These are phyloP conservation scores for Xestoiulus laeticollis DNA, from an alignment of 2,888 invertebrate species.

Conservation along the genomic window DNA sequence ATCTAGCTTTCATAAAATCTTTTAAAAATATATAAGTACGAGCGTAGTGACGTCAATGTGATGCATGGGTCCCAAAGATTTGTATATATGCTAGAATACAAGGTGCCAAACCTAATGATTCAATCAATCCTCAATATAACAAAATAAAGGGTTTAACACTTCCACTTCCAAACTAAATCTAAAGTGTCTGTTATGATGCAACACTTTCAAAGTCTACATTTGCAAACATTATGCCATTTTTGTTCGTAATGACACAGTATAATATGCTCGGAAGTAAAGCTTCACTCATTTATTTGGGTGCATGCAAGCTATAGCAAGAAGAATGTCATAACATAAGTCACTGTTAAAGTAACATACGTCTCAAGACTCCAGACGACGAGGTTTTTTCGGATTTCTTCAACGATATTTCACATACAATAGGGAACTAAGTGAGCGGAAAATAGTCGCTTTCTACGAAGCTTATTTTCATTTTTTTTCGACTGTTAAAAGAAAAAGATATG, in stretches of 20 bases:
- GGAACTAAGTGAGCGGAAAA: conserved; percentile 27
- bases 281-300: neutral
- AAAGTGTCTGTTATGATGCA: neutral
- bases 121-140: too few species aligned
- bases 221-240: neutral
- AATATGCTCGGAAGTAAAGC: neutral
- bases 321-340: neutral
- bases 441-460: conserved; percentile 1
- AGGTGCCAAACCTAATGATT: too few species aligned
- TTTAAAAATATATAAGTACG: too few species aligned
- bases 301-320: neutral
- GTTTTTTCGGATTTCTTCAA: neutral
- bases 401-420: neutral
- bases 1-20: too few species aligned
- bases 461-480: neutral
- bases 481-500: neutral
- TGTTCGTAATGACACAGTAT: too few species aligned
- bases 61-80: too few species aligned
- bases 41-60: too few species aligned
- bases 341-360: neutral
- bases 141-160: neutral
- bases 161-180: neutral
- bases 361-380: neutral
- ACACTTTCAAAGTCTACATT: neutral
- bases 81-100: too few species aligned